Conservation (phyloP, 2,797 vertebrate genomes). For the Nasua narica region DNA sequence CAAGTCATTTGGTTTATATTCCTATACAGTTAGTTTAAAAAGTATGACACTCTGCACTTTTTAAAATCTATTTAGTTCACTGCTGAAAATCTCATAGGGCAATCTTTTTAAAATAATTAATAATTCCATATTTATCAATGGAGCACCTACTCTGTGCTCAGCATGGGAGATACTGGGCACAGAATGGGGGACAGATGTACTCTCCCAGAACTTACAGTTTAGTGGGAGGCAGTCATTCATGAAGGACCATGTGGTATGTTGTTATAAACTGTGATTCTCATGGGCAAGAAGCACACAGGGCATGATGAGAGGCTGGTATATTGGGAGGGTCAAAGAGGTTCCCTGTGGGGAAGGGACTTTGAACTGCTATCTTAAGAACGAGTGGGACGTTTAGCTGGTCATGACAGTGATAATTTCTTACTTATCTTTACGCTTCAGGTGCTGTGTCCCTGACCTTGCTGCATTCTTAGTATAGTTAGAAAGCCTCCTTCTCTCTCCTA, state of each 20-base stretch:
- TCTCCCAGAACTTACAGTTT: neutral
- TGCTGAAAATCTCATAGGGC: neutral
- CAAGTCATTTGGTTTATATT: neutral
- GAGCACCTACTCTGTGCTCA: neutral
- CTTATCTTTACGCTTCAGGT: neutral
- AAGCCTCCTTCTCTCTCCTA: neutral
- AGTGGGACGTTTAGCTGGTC: too few species aligned
- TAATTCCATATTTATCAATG: neutral
- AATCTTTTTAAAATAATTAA: neutral
- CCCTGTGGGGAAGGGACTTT: neutral
- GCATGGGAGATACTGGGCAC: neutral
- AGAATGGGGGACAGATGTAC: neutral
- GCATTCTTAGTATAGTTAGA: neutral
- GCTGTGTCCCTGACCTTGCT: neutral
- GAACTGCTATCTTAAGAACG: neutral
- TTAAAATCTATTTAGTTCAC: neutral
- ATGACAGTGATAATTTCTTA: neutral
- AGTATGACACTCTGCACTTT: neutral
- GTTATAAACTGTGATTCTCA: neutral
- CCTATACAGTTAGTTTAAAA: neutral
- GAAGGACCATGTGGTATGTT: neutral
- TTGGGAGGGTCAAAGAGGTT: neutral
- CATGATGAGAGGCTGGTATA: neutral
- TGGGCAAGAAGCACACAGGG: neutral
- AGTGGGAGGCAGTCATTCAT: neutral